These are phyloP conservation scores for Scleropages formosus DNA, from an alignment of 2,797 vertebrate genomes.

Conservation along the genomic window DNA sequence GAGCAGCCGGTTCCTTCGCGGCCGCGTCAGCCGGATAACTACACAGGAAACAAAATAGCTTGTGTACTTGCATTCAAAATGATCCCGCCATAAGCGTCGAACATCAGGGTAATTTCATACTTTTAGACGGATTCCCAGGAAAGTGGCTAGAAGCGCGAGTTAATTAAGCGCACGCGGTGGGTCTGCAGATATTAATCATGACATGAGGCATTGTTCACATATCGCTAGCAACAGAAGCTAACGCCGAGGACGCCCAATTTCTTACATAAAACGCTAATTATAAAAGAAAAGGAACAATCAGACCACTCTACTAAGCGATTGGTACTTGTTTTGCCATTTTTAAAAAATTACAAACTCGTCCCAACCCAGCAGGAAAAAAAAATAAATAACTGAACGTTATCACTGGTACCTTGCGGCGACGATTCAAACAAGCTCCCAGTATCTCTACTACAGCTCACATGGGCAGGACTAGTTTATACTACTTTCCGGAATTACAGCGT, in stretches of 20 bases:
- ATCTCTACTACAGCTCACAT: conserved; percentile 58
- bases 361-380: background rate
- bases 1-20: no score
- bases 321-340: background rate
- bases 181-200: background rate
- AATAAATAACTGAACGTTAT: background rate
- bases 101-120: background rate
- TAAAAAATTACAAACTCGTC: background rate
- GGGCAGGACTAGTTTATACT: conserved; percentile 67
- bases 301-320: conserved; percentile 17
- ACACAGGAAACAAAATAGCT: conserved; percentile 27
- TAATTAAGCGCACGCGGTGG: no score
- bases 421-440: conserved; percentile 32
- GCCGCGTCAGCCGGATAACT: background rate
- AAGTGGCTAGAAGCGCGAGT: background rate
- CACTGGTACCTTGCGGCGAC: conserved; percentile 49
- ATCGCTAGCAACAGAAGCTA: conserved; percentile 21
- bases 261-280: background rate
- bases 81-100: background rate
- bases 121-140: background rate
- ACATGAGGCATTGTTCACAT: conserved; percentile 16
- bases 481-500: conserved; percentile 58
- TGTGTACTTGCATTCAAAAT: conserved; percentile 21
- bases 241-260: conserved; percentile 4
- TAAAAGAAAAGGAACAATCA: background rate